Base-by-base conservation (phyloP, 1,140 invertebrate genomes). In the Cherax quadricarinatus region DNA sequence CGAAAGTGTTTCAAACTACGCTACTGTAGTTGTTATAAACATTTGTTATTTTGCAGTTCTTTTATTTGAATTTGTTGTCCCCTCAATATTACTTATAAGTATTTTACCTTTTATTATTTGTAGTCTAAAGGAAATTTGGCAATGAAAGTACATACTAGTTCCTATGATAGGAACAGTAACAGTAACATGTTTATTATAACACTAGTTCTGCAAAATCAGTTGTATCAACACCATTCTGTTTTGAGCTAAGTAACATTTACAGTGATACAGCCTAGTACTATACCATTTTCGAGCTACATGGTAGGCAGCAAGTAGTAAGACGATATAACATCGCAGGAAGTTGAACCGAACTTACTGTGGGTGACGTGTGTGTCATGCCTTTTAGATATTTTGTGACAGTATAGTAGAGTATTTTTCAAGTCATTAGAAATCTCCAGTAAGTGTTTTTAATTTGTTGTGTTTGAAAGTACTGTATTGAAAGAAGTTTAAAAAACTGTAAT, bases 341-440 rank as follows among this genome's bases (percentile, higher is more conserved):
- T 12, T 21, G 1, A 66, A 2, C 62, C 5, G 1, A 66, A 18
- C 18, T 66, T 5, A 21, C 62, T 18, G 62, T 66, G 18, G 12
- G 62, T 3, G 62, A 5, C 18, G 62, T 66, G 62, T 66, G 62
- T 16, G 62, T 10, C 62, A 10, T 14, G 7, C 53, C 53, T 14
- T 75, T 16, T 75, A 24, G 6, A 75, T 12, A 75, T 30, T 75
- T 30, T 75, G n/a, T 75, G 70, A 75, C 70, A 75, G 12, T 75
- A 30, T 30, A 12, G 70, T 30, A 30, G 24, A 75, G 24, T 70
- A 24, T 30, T 30, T 75, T 70, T 30, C n/a, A 75, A 75, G 70
- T 75, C 24, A 75, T 30, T 75, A 30, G 6, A 75, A 30, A 75
- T 75, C n/a, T 75, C 70, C 70, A 75, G 70, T 75, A 75, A 75